Conservation (phyloP, 2,888 invertebrate genomes). For the Ctenicera cuprea region DNA sequence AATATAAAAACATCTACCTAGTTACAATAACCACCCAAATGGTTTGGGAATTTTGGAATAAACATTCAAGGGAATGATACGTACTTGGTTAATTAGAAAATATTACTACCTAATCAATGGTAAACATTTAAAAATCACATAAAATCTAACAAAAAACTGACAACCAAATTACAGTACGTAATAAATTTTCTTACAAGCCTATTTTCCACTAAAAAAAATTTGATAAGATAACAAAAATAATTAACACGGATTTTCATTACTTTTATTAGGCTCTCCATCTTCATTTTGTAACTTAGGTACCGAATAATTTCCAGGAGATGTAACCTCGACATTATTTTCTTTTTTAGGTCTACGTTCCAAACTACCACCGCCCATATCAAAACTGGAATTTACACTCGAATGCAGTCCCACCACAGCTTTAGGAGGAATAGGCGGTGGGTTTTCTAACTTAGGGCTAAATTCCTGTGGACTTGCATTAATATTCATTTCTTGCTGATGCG, state of each 20-base stretch:
- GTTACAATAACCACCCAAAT: constrained; percentile 15
- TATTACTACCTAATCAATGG: constrained; percentile 27
- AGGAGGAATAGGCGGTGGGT: constrained; percentile 70
- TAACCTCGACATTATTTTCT: constrained; percentile 53
- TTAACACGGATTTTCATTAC: constrained; percentile 54
- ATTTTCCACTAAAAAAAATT: not conserved
- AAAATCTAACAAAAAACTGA: constrained; percentile 8
- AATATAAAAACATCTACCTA: constrained; percentile 37
- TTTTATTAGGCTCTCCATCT: constrained; percentile 56
- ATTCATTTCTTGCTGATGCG: constrained; percentile 69
- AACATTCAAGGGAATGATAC: constrained; percentile 37
- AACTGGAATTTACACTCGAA: constrained; percentile 65
- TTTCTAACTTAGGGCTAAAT: constrained; percentile 64
- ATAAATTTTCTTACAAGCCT: not conserved
- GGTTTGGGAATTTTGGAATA: constrained; percentile 35
- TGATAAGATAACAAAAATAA: constrained; percentile 1
- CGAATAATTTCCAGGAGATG: constrained; percentile 69
- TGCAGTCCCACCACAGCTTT: constrained; percentile 62
- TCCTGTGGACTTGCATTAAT: constrained; percentile 68
- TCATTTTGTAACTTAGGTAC: constrained; percentile 67
- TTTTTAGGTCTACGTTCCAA: constrained; percentile 58
- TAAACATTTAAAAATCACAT: constrained; percentile 30
- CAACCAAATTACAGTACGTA: constrained; percentile 2
- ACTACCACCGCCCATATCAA: constrained; percentile 63
- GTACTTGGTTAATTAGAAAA: constrained; percentile 9